Evolutionary conservation across 1,140 invertebrate genomes (phyloP).

Genomic region (Helicoverpa armigera): DNA sequence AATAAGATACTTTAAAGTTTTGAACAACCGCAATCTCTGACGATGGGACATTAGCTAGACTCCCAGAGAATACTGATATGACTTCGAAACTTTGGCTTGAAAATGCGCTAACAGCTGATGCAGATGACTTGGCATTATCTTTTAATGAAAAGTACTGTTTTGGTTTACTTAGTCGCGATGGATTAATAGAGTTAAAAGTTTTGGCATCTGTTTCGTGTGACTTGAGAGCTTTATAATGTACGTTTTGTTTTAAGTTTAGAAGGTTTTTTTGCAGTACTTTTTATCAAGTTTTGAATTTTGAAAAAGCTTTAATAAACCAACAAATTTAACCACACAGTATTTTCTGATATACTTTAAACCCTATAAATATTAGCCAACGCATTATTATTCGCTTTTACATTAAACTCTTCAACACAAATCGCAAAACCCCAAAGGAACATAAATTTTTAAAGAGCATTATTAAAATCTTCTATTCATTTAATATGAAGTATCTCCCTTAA

Average conservation of each 20-base stretch:
- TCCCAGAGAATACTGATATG: constrained; percentile 31
- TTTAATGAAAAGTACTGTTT: constrained; percentile 16
- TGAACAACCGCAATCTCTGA: not conserved
- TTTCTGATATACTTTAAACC: too few species aligned
- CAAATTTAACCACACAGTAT: too few species aligned
- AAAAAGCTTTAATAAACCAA: too few species aligned
- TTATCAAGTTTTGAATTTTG: too few species aligned
- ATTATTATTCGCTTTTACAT: too few species aligned
- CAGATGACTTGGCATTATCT: constrained; percentile 21
- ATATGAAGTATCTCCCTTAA: not conserved
- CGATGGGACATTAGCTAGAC: constrained; percentile 24
- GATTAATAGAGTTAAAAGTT: constrained; percentile 17
- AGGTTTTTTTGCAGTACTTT: too few species aligned
- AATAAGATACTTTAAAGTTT: constrained; percentile 29
- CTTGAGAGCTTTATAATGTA: not conserved
- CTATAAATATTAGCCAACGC: too few species aligned
- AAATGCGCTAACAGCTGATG: constrained; percentile 35
- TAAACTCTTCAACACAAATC: too few species aligned
- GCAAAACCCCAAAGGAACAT: too few species aligned
- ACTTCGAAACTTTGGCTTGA: constrained; percentile 22
- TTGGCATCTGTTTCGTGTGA: constrained; percentile 6
- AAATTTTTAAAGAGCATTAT: not conserved
- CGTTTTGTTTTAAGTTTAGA: too few species aligned
- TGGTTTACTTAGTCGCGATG: constrained; percentile 8
- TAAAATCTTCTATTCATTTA: not conserved